These are phyloP conservation scores for Leptoclinus maculatus DNA, from an alignment of 2,797 vertebrate species.

Conservation along the genomic window DNA sequence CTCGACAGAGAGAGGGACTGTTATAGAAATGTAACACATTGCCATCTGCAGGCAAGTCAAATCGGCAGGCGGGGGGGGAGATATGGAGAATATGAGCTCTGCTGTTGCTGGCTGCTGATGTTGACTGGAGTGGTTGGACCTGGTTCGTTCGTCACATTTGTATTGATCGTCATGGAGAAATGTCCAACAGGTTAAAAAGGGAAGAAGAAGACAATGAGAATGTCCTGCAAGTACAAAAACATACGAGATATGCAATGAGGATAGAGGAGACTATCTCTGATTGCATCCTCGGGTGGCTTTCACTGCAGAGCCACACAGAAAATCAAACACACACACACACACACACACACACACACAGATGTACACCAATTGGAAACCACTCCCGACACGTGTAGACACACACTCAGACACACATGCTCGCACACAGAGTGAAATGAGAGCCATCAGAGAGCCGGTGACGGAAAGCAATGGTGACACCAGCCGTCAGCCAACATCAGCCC, in stretches of 20 bases:
- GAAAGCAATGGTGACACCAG: slow-evolving; percentile 79
- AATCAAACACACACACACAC: slow-evolving; percentile 16
- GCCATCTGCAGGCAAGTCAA: slow-evolving; percentile 79
- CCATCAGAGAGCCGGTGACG: slow-evolving; percentile 73
- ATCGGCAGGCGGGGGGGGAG: slow-evolving; percentile 47
- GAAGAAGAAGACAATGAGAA: background rate
- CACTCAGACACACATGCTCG: slow-evolving; percentile 47
- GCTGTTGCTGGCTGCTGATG: slow-evolving; percentile 14
- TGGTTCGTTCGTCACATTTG: background rate
- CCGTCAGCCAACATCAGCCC: slow-evolving; percentile 79
- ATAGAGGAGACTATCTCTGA: background rate
- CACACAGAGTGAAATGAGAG: slow-evolving; percentile 62
- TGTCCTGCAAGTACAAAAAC: background rate
- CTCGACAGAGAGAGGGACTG: slow-evolving; percentile 41
- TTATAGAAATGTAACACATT: slow-evolving; percentile 76
- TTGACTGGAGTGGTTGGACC: background rate
- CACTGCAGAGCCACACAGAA: background rate
- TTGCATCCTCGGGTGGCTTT: background rate
- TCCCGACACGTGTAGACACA: slow-evolving; percentile 55
- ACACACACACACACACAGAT: slow-evolving; percentile 12
- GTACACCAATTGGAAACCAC: slow-evolving; percentile 14
- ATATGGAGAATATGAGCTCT: slow-evolving; percentile 38
- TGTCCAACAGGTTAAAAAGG: background rate
- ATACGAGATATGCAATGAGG: background rate
- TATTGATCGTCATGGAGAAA: slow-evolving; percentile 12